Base-by-base conservation (phyloP, 2,797 vertebrate species). In the Poliocrania exsul region DNA sequence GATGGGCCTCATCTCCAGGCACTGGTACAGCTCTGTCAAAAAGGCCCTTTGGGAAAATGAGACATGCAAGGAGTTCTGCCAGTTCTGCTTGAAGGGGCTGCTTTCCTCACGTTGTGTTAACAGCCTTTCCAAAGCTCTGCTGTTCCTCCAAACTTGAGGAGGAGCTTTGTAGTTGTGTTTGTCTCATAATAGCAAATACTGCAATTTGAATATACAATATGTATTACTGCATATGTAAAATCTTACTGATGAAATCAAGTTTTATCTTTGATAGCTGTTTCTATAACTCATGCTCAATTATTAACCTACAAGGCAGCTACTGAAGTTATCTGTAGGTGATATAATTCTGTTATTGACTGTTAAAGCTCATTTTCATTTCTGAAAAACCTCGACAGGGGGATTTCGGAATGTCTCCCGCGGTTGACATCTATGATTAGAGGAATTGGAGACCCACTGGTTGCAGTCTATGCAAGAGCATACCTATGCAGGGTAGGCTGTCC, bases 391-490 rank as follows among this genome's bases (percentile, higher is more conserved):
- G 26, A 56, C 97, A 99, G 99, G 33, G 99, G 99, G 16, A 99
- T 99, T 91, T 99, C 98, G 1, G 99, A 99, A 83, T 99, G 99
- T 29, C 98, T 99, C 11, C 99, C 99, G 1, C 98, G 99, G 8
- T 90, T 99, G 81, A 99, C 99, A 0, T 98, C 98, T 4, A 99
- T 99, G 99, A 98, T 99, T 74, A 97, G 99, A 96, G 99, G 99
- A 42, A 99, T 99, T 5, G 99, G 99, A 88, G 99, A 99, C 77
- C 99, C 99, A 1, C 97, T 99, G 86, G 99, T 99, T 91, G 99
- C 99, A 3, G 99, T 99, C 38, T 99, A 99, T 6, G 98, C 99
- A 66, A 98, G 99, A 86, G 99, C 99, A 5, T 99, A 99, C 94
- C 98, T 99, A 70, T 99, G 99, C 98, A 98, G 99, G 98, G 99